Evolutionary conservation across 2,113 vertebrate species (phyloP).

Genomic region (Oxyura jamaicensis): DNA sequence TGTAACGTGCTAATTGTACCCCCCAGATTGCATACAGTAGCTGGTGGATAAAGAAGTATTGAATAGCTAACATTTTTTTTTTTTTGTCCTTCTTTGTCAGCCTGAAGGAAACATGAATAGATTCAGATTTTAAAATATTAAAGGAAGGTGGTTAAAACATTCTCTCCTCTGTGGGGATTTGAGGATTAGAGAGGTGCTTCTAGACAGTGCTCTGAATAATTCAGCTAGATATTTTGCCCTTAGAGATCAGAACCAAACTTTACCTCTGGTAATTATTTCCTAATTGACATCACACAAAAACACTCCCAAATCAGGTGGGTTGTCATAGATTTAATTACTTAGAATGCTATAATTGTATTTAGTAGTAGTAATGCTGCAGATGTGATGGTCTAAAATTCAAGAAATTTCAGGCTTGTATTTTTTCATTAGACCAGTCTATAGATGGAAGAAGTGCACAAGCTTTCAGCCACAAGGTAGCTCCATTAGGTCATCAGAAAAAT

Average conservation of each 20-base stretch:
- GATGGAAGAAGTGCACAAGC: neutral
- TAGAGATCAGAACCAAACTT: slow-evolving; percentile 68
- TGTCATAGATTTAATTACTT: slow-evolving; percentile 67
- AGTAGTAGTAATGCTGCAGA: slow-evolving; percentile 1
- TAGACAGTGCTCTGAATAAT: slow-evolving; percentile 67
- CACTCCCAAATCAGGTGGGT: slow-evolving; percentile 55
- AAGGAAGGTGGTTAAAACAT: slow-evolving; percentile 51
- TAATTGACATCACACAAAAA: slow-evolving; percentile 64
- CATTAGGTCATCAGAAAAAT: neutral
- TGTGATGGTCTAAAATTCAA: neutral
- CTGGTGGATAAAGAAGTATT: slow-evolving; percentile 36
- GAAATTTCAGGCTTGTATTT: neutral
- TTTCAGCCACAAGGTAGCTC: neutral
- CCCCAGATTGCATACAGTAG: neutral
- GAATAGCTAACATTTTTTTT: slow-evolving; percentile 11
- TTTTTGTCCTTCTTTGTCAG: slow-evolving; percentile 26
- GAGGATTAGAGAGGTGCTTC: slow-evolving; percentile 65
- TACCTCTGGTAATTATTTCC: slow-evolving; percentile 63
- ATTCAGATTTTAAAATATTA: slow-evolving; percentile 70
- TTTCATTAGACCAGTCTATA: neutral
- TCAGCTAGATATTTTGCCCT: slow-evolving; percentile 70
- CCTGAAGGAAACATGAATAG: slow-evolving; percentile 49
- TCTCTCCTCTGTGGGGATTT: slow-evolving; percentile 54
- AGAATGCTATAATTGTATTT: slow-evolving; percentile 56
- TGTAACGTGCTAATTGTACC: neutral